Evolutionary conservation across 2,797 vertebrate genomes (phyloP), one percentile per base, ranked within the genome.

Genomic region (Tapera naevia): DNA sequence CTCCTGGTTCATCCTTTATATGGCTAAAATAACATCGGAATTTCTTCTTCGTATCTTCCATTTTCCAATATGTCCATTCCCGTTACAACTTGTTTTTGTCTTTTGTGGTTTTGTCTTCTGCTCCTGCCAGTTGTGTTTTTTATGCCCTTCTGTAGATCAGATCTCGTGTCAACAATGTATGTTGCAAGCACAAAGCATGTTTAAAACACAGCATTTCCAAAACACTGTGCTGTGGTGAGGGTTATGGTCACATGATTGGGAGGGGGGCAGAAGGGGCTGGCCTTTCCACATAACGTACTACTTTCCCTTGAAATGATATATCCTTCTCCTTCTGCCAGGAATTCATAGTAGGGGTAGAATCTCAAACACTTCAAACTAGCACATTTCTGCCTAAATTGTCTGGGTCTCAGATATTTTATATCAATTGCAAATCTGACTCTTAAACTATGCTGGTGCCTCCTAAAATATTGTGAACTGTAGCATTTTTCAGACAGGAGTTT

Each of bases 51-150:
- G 1, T 50, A 21, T 58, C 39, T 85, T 78, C 65, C n/a, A 6
- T 73, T 93, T 87, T 69, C 79, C 79, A 88, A 30, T 48, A 43
- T 92, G 72, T 43, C 58, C 39, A 50, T 87, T 70, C 70, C 75
- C 79, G 58, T 86, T 89, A 88, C 0, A 1, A 60, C 74, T 94
- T 73, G 46, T 75, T 89, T 81, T 89, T 67, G 53, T 69, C 48
- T 92, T 91, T 78, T 72, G 62, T 32, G 43, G 16, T 8, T 65
- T 53, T 28, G 7, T 53, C 46, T 72, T 50, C 72, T 80, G 51
- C 51, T 91, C 54, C 70, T 93, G 85, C 54, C 89, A 79, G 75
- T 62, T 75, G 39, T 51, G 25, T 84, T 93, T 71, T 45, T 62
- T 75, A 56, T 18, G 15, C 43, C 62, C 58, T 81, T 88, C 88